phyloP scores from a whole-genome alignment of 1,140 invertebrate species.

The Phthorimaea operculella region DNA sequence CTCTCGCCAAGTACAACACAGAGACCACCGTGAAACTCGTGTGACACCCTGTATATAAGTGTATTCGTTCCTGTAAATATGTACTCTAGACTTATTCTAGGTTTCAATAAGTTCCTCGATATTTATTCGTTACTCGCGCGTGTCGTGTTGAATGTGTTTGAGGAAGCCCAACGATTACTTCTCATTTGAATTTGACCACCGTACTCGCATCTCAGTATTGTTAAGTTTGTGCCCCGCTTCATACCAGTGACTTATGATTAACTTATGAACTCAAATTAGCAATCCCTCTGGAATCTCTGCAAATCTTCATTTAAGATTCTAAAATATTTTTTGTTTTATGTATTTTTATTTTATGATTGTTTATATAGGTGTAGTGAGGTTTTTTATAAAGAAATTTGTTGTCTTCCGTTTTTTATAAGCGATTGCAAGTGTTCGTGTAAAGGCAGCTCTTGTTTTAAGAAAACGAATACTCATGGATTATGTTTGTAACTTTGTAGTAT shows the following conservation, averaged over 20 bases:
- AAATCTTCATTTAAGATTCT: slow-evolving; percentile 14
- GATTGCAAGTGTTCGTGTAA: slow-evolving; percentile 11
- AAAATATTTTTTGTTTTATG: slow-evolving; percentile 23
- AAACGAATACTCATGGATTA: slow-evolving; percentile 10
- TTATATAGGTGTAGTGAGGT: slow-evolving; percentile 18
- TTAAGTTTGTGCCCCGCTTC: slow-evolving; percentile 36
- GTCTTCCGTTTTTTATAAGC: slow-evolving; percentile 44
- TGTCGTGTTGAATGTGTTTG: slow-evolving; percentile 7
- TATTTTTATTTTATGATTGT: slow-evolving; percentile 37
- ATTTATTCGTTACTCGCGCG: slow-evolving; percentile 33
- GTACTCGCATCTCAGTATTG: slow-evolving; percentile 55
- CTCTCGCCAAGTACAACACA: slow-evolving; percentile 77
- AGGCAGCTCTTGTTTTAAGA: slow-evolving; percentile 23
- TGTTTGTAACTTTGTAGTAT: slow-evolving; percentile 5
- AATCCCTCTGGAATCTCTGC: slow-evolving; percentile 22
- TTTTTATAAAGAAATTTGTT: slow-evolving; percentile 26
- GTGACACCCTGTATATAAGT: slow-evolving; percentile 35
- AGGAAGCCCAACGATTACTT: slow-evolving; percentile 20
- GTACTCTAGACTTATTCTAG: background rate
- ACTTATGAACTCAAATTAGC: background rate
- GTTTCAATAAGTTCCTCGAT: slow-evolving; percentile 31
- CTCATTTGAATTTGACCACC: slow-evolving; percentile 30
- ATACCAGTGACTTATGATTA: slow-evolving; percentile 19
- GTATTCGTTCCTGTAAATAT: slow-evolving; percentile 19
- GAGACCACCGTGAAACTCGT: slow-evolving; percentile 75